These are phyloP conservation scores for Heterochromis multidens DNA, from an alignment of 2,113 vertebrate genomes.

Conservation along the genomic window DNA sequence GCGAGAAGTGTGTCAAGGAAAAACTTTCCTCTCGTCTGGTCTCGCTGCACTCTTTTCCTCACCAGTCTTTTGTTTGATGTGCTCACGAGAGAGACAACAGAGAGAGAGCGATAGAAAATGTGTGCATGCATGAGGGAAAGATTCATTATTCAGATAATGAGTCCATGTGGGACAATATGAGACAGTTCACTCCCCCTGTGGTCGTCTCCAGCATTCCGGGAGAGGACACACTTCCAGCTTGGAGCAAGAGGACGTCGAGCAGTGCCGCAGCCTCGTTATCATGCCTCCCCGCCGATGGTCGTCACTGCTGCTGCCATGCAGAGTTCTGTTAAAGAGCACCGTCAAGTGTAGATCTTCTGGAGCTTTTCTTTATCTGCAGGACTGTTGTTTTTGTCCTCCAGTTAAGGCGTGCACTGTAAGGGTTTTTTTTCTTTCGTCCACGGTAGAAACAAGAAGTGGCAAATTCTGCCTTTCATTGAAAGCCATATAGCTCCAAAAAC, in stretches of 20 bases:
- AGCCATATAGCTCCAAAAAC: neutral
- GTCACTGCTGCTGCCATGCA: neutral
- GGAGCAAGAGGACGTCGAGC: slow-evolving; percentile 27
- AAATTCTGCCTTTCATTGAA: slow-evolving; percentile 9
- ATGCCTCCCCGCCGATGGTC: neutral
- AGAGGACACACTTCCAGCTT: slow-evolving; percentile 37
- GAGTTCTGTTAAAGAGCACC: neutral
- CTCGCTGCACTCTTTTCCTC: neutral
- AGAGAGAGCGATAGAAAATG: neutral
- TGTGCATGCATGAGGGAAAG: slow-evolving; percentile 9
- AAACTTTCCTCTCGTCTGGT: neutral
- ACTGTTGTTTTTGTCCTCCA: slow-evolving; percentile 3
- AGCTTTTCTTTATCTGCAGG: neutral
- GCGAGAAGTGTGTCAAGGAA: slow-evolving; percentile 13
- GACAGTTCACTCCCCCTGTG: slow-evolving; percentile 57
- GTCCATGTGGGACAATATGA: slow-evolving; percentile 61
- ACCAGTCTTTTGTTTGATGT: slow-evolving; percentile 47
- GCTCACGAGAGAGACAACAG: slow-evolving; percentile 32
- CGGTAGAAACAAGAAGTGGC: slow-evolving; percentile 25
- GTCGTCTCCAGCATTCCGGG: slow-evolving; percentile 32
- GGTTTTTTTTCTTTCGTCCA: neutral
- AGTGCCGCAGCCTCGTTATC: slow-evolving; percentile 16
- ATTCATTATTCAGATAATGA: slow-evolving; percentile 62
- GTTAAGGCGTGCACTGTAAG: neutral
- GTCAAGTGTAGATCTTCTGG: neutral